These are phyloP conservation scores for Epirrhoe tristata DNA, from an alignment of 2,888 invertebrate genomes.

Conservation along the genomic window DNA sequence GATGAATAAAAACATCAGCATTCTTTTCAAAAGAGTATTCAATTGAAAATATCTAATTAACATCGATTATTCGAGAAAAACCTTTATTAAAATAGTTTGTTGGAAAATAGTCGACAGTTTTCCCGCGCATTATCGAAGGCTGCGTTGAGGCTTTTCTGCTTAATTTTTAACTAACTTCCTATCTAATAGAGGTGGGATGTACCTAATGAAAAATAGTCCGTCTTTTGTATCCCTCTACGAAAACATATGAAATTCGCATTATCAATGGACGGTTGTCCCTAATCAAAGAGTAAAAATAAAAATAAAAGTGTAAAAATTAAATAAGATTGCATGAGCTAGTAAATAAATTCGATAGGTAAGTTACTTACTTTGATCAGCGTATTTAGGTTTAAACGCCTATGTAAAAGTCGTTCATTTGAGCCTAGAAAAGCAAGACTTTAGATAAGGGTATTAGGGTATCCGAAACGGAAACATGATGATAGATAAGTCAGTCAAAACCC, in stretches of 20 bases:
- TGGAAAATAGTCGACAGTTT: conserved; percentile 21
- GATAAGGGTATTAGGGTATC: conserved; percentile 7
- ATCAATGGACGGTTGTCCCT: too few relatives aligned
- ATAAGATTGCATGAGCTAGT: too few relatives aligned
- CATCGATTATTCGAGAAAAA: conserved; percentile 6
- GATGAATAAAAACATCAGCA: too few relatives aligned
- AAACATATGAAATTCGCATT: too few relatives aligned
- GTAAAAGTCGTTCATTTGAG: not conserved
- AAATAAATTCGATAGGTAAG: too few relatives aligned
- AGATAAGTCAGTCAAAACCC: conserved; percentile 2
- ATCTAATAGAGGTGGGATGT: conserved; percentile 18
- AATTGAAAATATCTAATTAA: not conserved
- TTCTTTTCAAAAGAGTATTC: not conserved
- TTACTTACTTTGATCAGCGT: too few relatives aligned
- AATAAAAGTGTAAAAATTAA: too few relatives aligned
- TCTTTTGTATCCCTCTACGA: not conserved
- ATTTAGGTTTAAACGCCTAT: too few relatives aligned
- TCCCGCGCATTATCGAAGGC: conserved; percentile 23
- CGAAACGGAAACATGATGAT: conserved; percentile 8
- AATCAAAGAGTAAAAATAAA: too few relatives aligned
- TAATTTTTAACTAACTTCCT: conserved; percentile 34
- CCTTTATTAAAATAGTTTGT: not conserved
- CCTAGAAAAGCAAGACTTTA: conserved; percentile 1
- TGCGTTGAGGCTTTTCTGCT: conserved; percentile 26
- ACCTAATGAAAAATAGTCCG: conserved; percentile 1